Percentiles rank a stretch among this genome's conserved stretches.
Evolutionary conservation across 1,140 invertebrate species (phyloP).

Genomic region (Drosophila erecta): DNA sequence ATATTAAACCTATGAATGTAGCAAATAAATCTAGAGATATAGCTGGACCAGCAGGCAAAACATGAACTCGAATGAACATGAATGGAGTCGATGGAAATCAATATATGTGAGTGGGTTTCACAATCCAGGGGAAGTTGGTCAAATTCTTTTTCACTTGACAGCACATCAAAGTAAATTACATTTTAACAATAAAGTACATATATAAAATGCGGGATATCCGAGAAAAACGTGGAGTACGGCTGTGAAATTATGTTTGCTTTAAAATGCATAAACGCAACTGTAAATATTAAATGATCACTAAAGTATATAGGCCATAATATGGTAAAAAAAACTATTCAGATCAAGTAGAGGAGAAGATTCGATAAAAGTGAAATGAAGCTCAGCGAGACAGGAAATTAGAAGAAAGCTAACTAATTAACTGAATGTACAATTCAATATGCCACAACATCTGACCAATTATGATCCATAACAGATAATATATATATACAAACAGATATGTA

Average conservation of each 20-base stretch:
- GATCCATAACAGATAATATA: constrained; percentile 48
- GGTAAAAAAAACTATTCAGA: constrained; percentile 21
- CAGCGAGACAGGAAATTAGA: background rate
- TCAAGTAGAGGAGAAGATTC: constrained; percentile 23
- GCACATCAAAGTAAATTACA: constrained; percentile 19
- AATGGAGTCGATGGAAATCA: constrained; percentile 21
- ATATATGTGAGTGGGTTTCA: background rate
- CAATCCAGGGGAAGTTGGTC: constrained; percentile 10
- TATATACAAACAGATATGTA: constrained; percentile 25
- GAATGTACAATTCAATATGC: constrained; percentile 56
- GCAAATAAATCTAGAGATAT: constrained; percentile 31
- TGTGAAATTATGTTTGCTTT: constrained; percentile 72
- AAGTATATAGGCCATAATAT: constrained; percentile 23
- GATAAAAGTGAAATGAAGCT: constrained; percentile 8
- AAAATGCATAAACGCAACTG: constrained; percentile 62
- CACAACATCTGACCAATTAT: constrained; percentile 58
- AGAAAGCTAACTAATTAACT: constrained; percentile 38
- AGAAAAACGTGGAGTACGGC: constrained; percentile 64
- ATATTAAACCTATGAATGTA: constrained; percentile 23
- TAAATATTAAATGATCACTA: constrained; percentile 54
- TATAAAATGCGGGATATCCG: constrained; percentile 26
- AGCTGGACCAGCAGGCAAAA: constrained; percentile 61
- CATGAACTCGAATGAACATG: constrained; percentile 15
- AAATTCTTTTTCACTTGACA: constrained; percentile 16
- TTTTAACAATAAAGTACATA: constrained; percentile 12